These are phyloP conservation scores for Morone saxatilis DNA, from an alignment of 2,113 vertebrate genomes.

Conservation along the genomic window DNA sequence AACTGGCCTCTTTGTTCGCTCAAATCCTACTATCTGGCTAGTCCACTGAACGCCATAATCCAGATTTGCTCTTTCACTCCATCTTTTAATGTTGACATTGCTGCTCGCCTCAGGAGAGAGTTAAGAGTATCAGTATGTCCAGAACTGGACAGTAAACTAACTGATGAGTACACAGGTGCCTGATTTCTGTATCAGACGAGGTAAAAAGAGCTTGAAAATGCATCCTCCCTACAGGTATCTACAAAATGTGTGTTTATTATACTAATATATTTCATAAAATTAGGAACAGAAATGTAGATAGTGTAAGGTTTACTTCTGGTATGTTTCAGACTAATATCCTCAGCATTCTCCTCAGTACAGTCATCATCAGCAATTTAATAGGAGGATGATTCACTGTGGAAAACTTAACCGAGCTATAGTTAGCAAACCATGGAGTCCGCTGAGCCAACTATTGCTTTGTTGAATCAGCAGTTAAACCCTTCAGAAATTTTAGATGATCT, in stretches of 20 bases:
- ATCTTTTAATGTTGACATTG: not conserved
- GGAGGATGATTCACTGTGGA: conserved; percentile 29
- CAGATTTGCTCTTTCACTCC: not conserved
- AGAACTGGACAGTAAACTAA: not conserved
- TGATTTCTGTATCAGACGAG: not conserved
- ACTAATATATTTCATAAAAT: not conserved
- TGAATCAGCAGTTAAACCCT: conserved; percentile 25
- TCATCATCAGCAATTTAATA: conserved; percentile 6
- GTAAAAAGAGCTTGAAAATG: not conserved
- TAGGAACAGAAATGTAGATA: not conserved
- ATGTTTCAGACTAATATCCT: not conserved
- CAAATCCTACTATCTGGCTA: conserved; percentile 15
- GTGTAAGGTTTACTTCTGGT: not conserved
- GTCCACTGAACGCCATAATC: not conserved
- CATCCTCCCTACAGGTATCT: not conserved
- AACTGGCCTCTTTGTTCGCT: conserved; percentile 34
- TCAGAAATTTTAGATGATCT: not conserved
- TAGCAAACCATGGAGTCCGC: not conserved
- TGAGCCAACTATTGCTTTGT: not conserved
- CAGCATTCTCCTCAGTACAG: not conserved
- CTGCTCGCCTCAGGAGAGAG: not conserved
- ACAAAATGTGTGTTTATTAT: not conserved
- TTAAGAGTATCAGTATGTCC: not conserved
- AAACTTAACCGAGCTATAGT: conserved; percentile 16
- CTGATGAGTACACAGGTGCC: not conserved